phyloP scores from a whole-genome alignment of 2,113 vertebrate genomes.

The Pollachius pollachius region DNA sequence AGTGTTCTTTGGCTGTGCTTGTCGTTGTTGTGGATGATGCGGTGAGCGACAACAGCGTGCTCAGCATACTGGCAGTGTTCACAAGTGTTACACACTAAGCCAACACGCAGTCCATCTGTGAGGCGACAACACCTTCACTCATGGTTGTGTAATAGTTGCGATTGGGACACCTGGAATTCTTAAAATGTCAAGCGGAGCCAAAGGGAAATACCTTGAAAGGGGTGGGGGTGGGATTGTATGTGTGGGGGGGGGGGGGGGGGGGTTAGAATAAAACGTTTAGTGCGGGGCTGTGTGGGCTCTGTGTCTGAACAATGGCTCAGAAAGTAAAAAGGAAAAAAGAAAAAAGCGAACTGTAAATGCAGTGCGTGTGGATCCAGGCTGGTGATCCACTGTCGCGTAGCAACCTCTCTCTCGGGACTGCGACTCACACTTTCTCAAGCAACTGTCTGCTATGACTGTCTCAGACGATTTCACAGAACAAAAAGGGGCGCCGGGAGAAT shows the following conservation, averaged over 20 bases:
- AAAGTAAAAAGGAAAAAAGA: conserved; percentile 16
- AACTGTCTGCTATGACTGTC: not conserved
- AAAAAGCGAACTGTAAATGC: conserved; percentile 13
- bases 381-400: conserved; percentile 44
- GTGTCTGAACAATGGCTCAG: not conserved
- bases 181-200: not conserved
- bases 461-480: too few species aligned
- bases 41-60: not conserved
- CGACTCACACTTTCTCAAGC: not conserved
- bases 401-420: conserved; percentile 18
- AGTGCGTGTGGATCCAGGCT: conserved; percentile 2
- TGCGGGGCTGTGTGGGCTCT: too few species aligned
- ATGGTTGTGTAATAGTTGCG: not conserved
- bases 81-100: not conserved
- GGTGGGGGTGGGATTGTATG: too few species aligned
- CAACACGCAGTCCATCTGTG: too few species aligned
- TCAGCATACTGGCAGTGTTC: not conserved
- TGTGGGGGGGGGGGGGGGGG: not conserved
- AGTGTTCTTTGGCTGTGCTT: not conserved
- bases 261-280: not conserved
- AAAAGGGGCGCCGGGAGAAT: too few species aligned
- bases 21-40: not conserved
- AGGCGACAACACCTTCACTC: not conserved
- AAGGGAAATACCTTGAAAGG: not conserved
- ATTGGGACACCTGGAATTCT: conserved; percentile 4